Evolutionary conservation across 2,797 vertebrate genomes (phyloP).

Genomic region (Caiman crocodilus): DNA sequence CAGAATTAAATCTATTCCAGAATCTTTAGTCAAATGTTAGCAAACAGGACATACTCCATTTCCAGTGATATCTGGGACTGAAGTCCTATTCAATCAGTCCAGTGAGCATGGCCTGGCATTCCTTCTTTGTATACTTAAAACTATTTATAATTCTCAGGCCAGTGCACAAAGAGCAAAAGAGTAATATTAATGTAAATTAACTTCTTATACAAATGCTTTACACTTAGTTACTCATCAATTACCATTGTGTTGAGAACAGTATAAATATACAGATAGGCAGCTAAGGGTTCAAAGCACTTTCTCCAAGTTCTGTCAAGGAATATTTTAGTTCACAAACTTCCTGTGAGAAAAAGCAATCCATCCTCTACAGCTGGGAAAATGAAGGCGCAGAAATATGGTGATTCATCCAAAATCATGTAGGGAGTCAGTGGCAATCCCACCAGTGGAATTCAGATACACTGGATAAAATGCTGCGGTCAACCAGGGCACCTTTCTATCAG

Average conservation of each 20-base stretch:
- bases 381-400: background rate
- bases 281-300: background rate
- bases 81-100: background rate
- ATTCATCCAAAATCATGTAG: background rate
- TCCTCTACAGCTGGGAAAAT: background rate
- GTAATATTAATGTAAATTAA: background rate
- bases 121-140: background rate
- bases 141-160: background rate
- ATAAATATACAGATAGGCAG: background rate
- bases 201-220: background rate
- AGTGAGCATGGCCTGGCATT: background rate
- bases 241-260: rapidly evolving
- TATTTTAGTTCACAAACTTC: background rate
- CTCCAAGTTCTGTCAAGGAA: background rate
- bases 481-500: background rate
- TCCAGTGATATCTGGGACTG: background rate
- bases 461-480: background rate
- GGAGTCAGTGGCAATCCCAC: background rate
- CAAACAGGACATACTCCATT: background rate
- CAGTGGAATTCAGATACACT: background rate
- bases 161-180: background rate
- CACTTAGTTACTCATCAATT: background rate
- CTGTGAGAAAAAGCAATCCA: background rate
- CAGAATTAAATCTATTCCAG: slow-evolving; percentile 9
- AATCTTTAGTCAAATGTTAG: slow-evolving; percentile 42